Evolutionary conservation across 2,888 invertebrate genomes (phyloP).

Genomic region (Scaptomyza tumidula): DNA sequence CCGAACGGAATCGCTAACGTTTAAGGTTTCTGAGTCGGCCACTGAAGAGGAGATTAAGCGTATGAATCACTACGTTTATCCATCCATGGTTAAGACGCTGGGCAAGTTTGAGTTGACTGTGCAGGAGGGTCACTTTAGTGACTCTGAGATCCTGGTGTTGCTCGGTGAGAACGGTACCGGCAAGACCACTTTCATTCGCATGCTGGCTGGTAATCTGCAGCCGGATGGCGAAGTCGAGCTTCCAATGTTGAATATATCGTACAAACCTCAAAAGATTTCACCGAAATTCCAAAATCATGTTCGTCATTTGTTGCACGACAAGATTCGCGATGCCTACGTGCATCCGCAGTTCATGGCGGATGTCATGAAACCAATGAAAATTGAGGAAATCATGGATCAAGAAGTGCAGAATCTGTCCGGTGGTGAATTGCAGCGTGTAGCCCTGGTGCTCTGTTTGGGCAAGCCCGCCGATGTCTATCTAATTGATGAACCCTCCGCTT

Average conservation of each 20-base stretch:
- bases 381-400: slow-evolving; percentile 98
- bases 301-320: slow-evolving; percentile 95
- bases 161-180: slow-evolving; percentile 99
- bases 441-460: slow-evolving; percentile 97
- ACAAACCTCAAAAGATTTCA: slow-evolving; percentile 99
- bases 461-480: slow-evolving; percentile 99
- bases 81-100: slow-evolving; percentile 94
- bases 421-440: slow-evolving; percentile 99
- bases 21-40: slow-evolving; percentile 99
- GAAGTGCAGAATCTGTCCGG: slow-evolving; percentile 99
- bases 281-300: slow-evolving; percentile 98
- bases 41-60: slow-evolving; percentile 98
- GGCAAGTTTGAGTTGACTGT: slow-evolving; percentile 90
- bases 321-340: slow-evolving; percentile 98
- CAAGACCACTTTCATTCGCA: slow-evolving; percentile 99
- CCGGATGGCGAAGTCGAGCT: slow-evolving; percentile 90
- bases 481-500: slow-evolving; percentile 99
- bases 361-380: slow-evolving; percentile 98
- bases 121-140: slow-evolving; percentile 97
- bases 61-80: slow-evolving; percentile 98
- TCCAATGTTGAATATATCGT: slow-evolving; percentile 98
- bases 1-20: slow-evolving; percentile 97
- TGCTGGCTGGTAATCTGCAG: slow-evolving; percentile 97
- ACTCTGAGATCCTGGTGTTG: slow-evolving; percentile 99
- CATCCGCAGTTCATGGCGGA: slow-evolving; percentile 99